Percentiles rank a stretch among this genome's conserved stretches.
Evolutionary conservation across 2,797 vertebrate species (phyloP).

Genomic region (Rhyacichthys aspro): DNA sequence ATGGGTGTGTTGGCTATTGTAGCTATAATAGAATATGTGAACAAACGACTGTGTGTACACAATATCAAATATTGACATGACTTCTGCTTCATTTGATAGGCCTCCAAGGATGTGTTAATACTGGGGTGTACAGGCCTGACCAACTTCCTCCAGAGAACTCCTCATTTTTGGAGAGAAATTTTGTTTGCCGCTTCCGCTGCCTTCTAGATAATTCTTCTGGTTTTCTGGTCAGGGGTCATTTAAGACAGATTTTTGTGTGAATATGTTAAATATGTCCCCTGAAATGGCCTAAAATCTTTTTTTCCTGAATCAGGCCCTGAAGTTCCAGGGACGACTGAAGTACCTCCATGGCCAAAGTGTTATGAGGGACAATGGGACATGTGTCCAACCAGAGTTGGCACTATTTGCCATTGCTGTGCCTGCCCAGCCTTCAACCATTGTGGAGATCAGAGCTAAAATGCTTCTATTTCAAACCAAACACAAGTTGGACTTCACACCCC

Average conservation of each 20-base stretch:
- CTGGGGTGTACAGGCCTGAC: conserved; percentile 58
- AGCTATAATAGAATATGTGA: no score
- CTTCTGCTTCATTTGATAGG: conserved; percentile 18
- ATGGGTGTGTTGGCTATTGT: no score
- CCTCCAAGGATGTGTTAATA: conserved; percentile 24
- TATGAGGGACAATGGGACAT: conserved; percentile 47
- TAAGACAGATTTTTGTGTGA: background rate
- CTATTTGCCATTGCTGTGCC: conserved; percentile 83
- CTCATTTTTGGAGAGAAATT: conserved; percentile 81
- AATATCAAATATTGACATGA: no score
- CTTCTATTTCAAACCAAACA: conserved; percentile 87
- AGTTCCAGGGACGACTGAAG: conserved; percentile 84
- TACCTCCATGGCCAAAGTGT: conserved; percentile 78
- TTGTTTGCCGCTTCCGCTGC: conserved; percentile 87
- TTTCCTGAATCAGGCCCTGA: conserved; percentile 75
- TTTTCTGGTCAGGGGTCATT: conserved; percentile 79
- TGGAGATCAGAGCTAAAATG: conserved; percentile 83
- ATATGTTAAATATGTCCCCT: background rate
- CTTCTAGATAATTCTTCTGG: conserved; percentile 89
- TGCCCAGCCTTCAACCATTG: conserved; percentile 79
- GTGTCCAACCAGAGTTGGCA: conserved; percentile 71
- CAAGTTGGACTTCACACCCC: conserved; percentile 88
- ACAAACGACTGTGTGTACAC: no score
- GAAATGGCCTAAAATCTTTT: background rate
- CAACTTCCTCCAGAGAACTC: conserved; percentile 72